phyloP scores from a whole-genome alignment of 2,888 invertebrate species.

The Macaria liturata region DNA sequence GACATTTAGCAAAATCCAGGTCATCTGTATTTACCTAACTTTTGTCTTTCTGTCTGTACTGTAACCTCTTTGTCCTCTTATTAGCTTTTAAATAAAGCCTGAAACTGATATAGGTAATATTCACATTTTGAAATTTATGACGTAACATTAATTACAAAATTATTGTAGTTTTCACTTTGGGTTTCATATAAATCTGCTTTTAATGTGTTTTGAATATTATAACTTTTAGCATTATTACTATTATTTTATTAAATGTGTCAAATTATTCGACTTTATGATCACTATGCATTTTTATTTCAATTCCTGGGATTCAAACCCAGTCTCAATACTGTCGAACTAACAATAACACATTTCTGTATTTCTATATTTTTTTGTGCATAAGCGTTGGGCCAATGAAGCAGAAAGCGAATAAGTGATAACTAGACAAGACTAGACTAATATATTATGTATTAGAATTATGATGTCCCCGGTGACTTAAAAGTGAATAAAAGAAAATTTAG shows the following conservation, averaged over 20 bases:
- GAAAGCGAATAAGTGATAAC: too few relatives aligned
- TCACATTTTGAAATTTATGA: slow-evolving; percentile 7
- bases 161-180: slow-evolving; percentile 13
- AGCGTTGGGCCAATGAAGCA: too few relatives aligned
- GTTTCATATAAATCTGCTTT: slow-evolving; percentile 14
- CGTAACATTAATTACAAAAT: slow-evolving; percentile 12
- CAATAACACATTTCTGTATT: too few relatives aligned
- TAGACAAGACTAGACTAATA: too few relatives aligned
- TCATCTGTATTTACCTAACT: slow-evolving; percentile 10
- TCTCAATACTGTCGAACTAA: slow-evolving; percentile 4
- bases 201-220: slow-evolving; percentile 6
- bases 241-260: background rate
- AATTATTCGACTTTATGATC: background rate
- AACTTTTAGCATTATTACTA: background rate
- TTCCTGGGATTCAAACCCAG: slow-evolving; percentile 1
- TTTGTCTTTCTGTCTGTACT: slow-evolving; percentile 13
- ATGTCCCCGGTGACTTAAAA: too few relatives aligned
- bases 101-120: slow-evolving; percentile 13
- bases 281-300: background rate
- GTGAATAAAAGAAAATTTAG: too few relatives aligned
- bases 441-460: too few relatives aligned
- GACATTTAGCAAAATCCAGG: slow-evolving; percentile 1
- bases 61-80: slow-evolving; percentile 15
- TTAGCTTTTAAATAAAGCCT: slow-evolving; percentile 7
- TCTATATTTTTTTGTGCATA: too few relatives aligned